Base-by-base conservation (phyloP, 2,888 invertebrate species). In the Athripsodes cinereus region DNA sequence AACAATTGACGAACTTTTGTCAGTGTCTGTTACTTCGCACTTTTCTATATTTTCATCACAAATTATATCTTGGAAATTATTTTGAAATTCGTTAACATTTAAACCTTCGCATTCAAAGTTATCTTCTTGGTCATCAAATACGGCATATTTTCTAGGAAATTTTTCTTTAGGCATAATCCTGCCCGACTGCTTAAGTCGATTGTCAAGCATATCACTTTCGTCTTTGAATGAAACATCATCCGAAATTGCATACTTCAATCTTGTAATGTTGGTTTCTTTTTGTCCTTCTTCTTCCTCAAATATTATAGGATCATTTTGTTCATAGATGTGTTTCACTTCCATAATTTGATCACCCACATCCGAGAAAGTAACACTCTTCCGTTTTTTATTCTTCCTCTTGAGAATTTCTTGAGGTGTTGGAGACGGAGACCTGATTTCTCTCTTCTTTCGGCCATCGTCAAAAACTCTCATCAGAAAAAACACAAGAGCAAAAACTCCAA, bases 311-410 rank as follows among this genome's bases (percentile, higher is more conserved):
- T 44, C 3, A 10, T 53, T 26, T 18, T 52, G 52, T 18, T 49
- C 55, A 18, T 48, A 47, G 22, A 11, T 21, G 6, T 52, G 57
- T 22, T 34, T 56, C 31, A 59, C 52, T 48, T 53, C 57, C 35
- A 55, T 48, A n/a, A 52, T 18, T 21, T 51, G 52, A 22, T 54
- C 56, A 22, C 46, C 50, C 3, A 53, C 35, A 19, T 63, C 63
- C 26, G 59, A 61, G 35, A 63, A 63, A 5, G 63, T 61, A 1
- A 63, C 63, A 31, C 57, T 61, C 52, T 58, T 63, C 11, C 49
- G 40, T 22, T 46, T 54, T 19, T 44, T 61, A 16, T 35, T 57
- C 58, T 58, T 55, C 20, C 22, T 47, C 19, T 55, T 57, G 8
- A 40, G 47, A 3, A 19, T 48, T 40, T 55, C 52, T 16, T 48